Base-by-base conservation (phyloP, 1,140 invertebrate species). In the Camponotus vicinus region DNA sequence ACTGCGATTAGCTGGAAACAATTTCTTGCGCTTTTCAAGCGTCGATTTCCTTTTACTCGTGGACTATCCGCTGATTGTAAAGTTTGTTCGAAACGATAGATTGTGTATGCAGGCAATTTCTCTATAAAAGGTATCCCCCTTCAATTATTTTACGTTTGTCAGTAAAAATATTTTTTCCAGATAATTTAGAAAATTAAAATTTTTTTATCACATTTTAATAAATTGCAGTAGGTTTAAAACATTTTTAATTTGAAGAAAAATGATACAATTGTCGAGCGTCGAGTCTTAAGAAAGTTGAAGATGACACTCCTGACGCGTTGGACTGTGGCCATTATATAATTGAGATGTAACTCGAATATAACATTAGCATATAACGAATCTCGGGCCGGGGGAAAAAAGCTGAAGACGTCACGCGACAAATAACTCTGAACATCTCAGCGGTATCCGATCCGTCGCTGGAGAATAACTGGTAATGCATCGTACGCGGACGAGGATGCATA, bases 401-500 rank as follows among this genome's bases (percentile, higher is more conserved):
- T 86, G n/a, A 67, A 70, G 75, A 88, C 61, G 64, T 86, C 82
- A 70, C 21, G 76, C 76, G 61, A 82, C 76, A 82, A 88, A 88
- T 76, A 64, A 77, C 76, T 73, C 88, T 77, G 59, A 66, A 69
- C 78, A 70, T 89, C 71, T 89, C 86, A 88, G 88, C 87, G 88
- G 87, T 77, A 89, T 88, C 87, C 83, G 73, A 78, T 66, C 76
- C 42, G 64, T 87, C 70, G 45, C 66, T 55, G 88, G 34, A 27
- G 83, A 90, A 91, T 88, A 89, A 90, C 88, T 86, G 27, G 88
- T 90, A 89, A 89, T 89, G 88, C 78, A 84, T 77, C 84, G 77
- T 63, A 27, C 57, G 49, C 59, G 32, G 42, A 11, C 45, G 75
- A 80, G 89, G 86, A 91, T 90, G 90, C 88, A 91, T 90, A 88